These are phyloP conservation scores for Potamarius usumacintae DNA, from an alignment of 2,113 vertebrate species.

Conservation along the genomic window DNA sequence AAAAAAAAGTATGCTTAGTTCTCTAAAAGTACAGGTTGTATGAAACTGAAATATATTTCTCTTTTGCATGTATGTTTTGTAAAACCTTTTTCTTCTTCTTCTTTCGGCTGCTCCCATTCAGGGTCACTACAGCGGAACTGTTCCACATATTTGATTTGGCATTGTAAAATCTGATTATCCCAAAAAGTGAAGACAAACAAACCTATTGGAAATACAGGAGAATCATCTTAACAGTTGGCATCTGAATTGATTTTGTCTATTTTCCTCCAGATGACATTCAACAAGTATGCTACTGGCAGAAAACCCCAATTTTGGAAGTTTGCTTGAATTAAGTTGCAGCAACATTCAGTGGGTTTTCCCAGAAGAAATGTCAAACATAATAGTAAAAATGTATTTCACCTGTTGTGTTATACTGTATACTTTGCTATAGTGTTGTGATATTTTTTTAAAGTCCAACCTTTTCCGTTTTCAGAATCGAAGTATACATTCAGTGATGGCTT, in stretches of 20 bases:
- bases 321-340: background rate
- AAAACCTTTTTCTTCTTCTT: background rate
- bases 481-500: constrained; percentile 32
- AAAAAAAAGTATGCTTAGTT: too few relatives aligned
- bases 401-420: background rate
- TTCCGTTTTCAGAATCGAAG: constrained; percentile 33
- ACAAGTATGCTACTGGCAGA: background rate
- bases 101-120: too few relatives aligned
- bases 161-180: background rate
- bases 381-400: constrained; percentile 30
- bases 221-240: background rate
- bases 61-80: background rate
- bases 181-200: background rate
- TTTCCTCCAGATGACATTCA: background rate
- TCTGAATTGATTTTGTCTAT: background rate
- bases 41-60: background rate
- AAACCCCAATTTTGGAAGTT: background rate
- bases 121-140: too few relatives aligned
- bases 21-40: background rate
- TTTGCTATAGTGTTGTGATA: background rate
- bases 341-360: background rate
- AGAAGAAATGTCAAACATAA: constrained; percentile 63
- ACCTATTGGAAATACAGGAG: background rate
- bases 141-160: background rate
- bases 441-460: background rate